Base-by-base conservation (phyloP, 2,797 vertebrate species). In the Catharus ustulatus region DNA sequence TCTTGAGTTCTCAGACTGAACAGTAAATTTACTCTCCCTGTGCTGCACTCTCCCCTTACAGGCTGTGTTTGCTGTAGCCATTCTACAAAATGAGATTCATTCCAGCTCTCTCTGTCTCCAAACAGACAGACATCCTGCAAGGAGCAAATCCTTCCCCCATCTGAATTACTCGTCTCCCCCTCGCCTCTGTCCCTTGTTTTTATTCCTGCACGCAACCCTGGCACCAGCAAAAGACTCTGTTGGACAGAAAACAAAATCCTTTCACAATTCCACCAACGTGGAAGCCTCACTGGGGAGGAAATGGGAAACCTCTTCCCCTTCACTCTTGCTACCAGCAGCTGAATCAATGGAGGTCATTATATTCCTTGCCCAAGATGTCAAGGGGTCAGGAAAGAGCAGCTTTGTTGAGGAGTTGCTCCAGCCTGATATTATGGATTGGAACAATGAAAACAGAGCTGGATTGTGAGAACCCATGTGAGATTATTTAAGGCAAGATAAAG, bases 261-360 rank as follows among this genome's bases (percentile, higher is more conserved):
- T 73, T 85, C 95, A 87, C 77, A 87, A 93, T 90, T 94, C 81
- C 71, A 92, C 68, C 75, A 77, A 79, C 54, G n/a, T 79, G 48
- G 87, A 93, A 91, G 45, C 46, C 91, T 96, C 14, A 0, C 71
- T 90, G 58, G 45, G 81, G 85, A 94, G 93, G 96, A 97, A 96
- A 96, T 6, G 89, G 87, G 96, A 88, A 95, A 86, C 83, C 81
- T 94, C 86, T 92, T 96, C 79, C 94, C 93, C 78, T 92, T 62
- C 92, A n/a, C 58, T 95, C 73, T 74, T 79, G 48, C 81, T 92
- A 84, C 83, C 61, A 84, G 91, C 62, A 55, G 82, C 87, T 86
- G 94, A 91, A 95, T 97, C 95, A 96, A 97, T 96, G 94, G 80
- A 85, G 90, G 89, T 92, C 95, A 96, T 96, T 97, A 95, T 96